Conservation (phyloP, 2,113 vertebrate species). For the Equus quagga region DNA sequence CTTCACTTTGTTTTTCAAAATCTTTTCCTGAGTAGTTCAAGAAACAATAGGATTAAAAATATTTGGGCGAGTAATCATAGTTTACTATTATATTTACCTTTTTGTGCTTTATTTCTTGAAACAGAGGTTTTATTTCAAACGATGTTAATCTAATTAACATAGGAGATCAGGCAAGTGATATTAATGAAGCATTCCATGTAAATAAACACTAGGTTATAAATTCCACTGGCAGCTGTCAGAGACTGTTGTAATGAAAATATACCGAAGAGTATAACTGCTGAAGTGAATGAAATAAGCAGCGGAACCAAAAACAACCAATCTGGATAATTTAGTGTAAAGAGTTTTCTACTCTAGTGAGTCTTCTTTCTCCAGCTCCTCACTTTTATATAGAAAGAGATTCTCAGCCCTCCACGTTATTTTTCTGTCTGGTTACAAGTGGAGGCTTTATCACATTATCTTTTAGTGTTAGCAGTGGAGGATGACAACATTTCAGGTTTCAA, state of each 20-base stretch:
- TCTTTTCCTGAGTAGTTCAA: neutral
- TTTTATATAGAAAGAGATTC: neutral
- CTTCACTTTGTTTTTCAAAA: conserved; percentile 25
- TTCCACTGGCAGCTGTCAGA: neutral
- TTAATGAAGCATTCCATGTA: neutral
- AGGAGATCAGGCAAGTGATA: neutral
- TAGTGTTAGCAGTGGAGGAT: neutral
- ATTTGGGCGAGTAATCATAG: neutral
- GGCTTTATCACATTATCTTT: neutral
- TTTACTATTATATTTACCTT: neutral
- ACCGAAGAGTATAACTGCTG: neutral
- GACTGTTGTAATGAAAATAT: neutral
- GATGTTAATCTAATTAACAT: neutral
- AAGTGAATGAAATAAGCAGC: neutral
- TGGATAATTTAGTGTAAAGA: neutral
- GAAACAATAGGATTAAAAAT: neutral
- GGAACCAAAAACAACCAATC: neutral
- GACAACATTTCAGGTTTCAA: neutral
- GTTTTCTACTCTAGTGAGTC: neutral
- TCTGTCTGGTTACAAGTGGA: neutral
- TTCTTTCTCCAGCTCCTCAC: neutral
- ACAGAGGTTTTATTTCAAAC: neutral
- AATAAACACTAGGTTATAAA: neutral
- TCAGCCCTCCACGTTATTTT: neutral
- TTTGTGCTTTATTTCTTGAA: neutral